These are phyloP conservation scores for Opisthograptis luteolata DNA, from an alignment of 2,888 invertebrate species.

Conservation along the genomic window DNA sequence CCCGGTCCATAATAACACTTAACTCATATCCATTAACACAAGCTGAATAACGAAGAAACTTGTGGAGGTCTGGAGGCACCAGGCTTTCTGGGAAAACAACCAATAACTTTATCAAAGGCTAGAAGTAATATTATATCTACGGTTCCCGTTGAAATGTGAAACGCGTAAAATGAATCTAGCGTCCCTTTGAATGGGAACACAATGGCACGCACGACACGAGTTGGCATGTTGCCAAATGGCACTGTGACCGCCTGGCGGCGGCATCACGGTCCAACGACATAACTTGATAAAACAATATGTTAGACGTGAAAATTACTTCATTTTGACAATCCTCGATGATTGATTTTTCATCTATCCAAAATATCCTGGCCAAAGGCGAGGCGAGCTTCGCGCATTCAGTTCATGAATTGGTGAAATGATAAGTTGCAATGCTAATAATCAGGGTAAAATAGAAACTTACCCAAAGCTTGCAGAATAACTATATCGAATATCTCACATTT, in stretches of 20 bases:
- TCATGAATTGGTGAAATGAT: too few relatives aligned
- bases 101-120: too few relatives aligned
- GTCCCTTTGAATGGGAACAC: conserved; percentile 28
- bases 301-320: conserved; percentile 9
- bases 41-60: too few relatives aligned
- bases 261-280: conserved; percentile 3
- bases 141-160: conserved; percentile 8
- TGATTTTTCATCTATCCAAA: not conserved
- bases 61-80: not conserved
- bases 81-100: too few relatives aligned
- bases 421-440: too few relatives aligned
- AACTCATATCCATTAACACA: conserved; percentile 6
- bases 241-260: conserved; percentile 16
- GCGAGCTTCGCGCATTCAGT: too few relatives aligned
- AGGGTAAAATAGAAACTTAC: too few relatives aligned
- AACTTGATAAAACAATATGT: conserved; percentile 7
- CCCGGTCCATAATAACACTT: conserved; percentile 1
- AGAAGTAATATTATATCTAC: conserved; percentile 6
- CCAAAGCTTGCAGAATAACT: too few relatives aligned
- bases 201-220: conserved; percentile 24
- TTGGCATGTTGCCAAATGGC: conserved; percentile 44
- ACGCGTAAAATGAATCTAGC: conserved; percentile 13
- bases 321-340: not conserved
- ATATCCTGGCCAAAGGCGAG: too few relatives aligned
- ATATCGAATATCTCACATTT: too few relatives aligned